These are phyloP conservation scores for Stenchaetothrips biformis DNA, from an alignment of 2,888 invertebrate species.

Conservation along the genomic window DNA sequence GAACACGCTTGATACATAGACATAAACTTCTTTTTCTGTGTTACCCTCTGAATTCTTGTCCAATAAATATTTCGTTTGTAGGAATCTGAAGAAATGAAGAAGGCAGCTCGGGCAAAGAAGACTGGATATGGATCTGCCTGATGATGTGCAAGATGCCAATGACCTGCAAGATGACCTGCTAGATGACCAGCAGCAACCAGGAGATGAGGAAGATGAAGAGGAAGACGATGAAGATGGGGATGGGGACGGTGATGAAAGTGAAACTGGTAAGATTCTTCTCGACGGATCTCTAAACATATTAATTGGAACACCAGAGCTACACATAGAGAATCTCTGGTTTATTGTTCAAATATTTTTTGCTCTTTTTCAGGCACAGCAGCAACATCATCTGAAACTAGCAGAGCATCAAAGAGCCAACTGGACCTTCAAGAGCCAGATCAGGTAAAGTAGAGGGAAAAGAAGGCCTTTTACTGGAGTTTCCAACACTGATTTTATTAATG, in stretches of 20 bases:
- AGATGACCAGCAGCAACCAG: slow-evolving; percentile 34
- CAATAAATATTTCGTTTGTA: slow-evolving; percentile 39
- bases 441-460: not conserved
- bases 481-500: not conserved
- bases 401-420: slow-evolving; percentile 29
- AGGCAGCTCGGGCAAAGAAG: slow-evolving; percentile 60
- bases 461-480: not conserved
- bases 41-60: not conserved
- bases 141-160: slow-evolving; percentile 52
- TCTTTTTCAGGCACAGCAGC: not conserved
- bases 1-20: too few relatives aligned
- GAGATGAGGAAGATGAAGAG: slow-evolving; percentile 41
- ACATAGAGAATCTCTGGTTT: not conserved
- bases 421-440: slow-evolving; percentile 5
- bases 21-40: not conserved
- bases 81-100: slow-evolving; percentile 49
- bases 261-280: slow-evolving; percentile 34
- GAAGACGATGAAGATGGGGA: slow-evolving; percentile 44
- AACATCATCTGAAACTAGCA: slow-evolving; percentile 28
- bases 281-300: slow-evolving; percentile 29
- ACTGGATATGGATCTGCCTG: slow-evolving; percentile 65
- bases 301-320: not conserved
- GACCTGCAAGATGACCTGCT: slow-evolving; percentile 40
- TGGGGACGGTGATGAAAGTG: slow-evolving; percentile 39
- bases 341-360: not conserved